These are phyloP conservation scores for Tetheella fluctuosa DNA, from an alignment of 2,888 invertebrate genomes.

Conservation along the genomic window DNA sequence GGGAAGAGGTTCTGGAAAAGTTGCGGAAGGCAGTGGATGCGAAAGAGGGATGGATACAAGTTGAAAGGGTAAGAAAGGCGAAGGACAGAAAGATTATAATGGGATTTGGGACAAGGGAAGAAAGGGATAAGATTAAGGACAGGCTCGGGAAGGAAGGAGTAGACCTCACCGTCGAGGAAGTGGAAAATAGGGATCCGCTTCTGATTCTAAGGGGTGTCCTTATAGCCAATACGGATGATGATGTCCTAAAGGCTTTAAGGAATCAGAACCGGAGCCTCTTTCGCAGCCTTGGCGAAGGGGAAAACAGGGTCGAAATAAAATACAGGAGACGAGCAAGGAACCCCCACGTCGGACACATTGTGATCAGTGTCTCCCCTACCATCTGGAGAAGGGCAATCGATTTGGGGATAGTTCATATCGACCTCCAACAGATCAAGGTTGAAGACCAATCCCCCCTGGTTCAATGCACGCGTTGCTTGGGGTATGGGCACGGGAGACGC, in stretches of 20 bases:
- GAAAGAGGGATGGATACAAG: not conserved
- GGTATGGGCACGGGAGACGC: too few species aligned
- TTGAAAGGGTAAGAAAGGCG: not conserved
- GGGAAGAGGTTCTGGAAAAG: not conserved
- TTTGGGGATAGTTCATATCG: not conserved
- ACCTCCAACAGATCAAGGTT: not conserved
- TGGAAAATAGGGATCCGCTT: not conserved
- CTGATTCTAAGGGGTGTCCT: not conserved
- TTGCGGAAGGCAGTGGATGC: not conserved
- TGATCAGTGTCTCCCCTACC: not conserved
- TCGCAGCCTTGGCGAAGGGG: not conserved
- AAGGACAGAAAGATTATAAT: not conserved
- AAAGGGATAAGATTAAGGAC: not conserved
- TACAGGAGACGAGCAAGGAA: not conserved
- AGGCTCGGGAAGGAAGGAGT: not conserved
- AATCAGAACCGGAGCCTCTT: not conserved
- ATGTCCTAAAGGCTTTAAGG: not conserved
- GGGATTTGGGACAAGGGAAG: not conserved
- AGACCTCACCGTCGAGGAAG: not conserved
- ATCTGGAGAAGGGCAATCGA: not conserved
- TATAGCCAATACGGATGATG: not conserved
- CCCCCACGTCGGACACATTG: not conserved
- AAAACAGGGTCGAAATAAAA: not conserved
- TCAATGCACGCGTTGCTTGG: too few species aligned
- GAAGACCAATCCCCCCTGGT: not conserved